Conservation (phyloP, 2,113 vertebrate species). For the Oreotrochilus melanogaster region DNA sequence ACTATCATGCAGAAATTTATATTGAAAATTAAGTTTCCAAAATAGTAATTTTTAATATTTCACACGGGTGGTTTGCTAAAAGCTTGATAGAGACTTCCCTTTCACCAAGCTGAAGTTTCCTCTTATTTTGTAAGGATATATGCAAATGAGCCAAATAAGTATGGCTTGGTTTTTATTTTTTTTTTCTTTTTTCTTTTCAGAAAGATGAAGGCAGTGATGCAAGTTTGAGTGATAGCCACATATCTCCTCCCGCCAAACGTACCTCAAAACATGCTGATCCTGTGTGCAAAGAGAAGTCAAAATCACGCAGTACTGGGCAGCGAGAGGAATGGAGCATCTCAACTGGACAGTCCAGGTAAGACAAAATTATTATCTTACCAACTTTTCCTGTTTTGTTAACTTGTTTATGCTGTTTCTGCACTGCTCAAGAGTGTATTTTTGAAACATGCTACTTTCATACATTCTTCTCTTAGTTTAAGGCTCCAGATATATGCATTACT, state of each 20-base stretch:
- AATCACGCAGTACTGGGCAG: slow-evolving; percentile 89
- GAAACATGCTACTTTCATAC: neutral
- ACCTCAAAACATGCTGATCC: slow-evolving; percentile 91
- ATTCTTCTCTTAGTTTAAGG: neutral
- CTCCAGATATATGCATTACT: neutral
- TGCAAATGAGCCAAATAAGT: neutral
- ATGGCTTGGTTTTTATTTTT: neutral
- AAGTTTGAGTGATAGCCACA: slow-evolving; percentile 90
- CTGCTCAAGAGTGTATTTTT: neutral
- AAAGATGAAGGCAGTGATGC: slow-evolving; percentile 91
- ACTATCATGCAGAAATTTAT: neutral
- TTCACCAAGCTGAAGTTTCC: neutral
- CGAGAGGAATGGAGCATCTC: slow-evolving; percentile 93
- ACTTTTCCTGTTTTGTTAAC: neutral
- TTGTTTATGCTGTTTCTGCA: neutral
- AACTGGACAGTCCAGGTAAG: slow-evolving; percentile 91
- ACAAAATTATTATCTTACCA: neutral
- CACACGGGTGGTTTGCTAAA: neutral
- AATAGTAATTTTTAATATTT: neutral
- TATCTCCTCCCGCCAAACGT: slow-evolving; percentile 92
- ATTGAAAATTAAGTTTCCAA: neutral
- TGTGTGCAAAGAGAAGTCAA: slow-evolving; percentile 95
- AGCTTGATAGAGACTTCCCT: neutral
- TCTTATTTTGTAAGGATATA: neutral
- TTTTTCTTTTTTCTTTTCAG: slow-evolving; percentile 70